Evolutionary conservation across 2,797 vertebrate species (phyloP), one percentile per base, ranked within the genome.

Genomic region (Anguilla anguilla): DNA sequence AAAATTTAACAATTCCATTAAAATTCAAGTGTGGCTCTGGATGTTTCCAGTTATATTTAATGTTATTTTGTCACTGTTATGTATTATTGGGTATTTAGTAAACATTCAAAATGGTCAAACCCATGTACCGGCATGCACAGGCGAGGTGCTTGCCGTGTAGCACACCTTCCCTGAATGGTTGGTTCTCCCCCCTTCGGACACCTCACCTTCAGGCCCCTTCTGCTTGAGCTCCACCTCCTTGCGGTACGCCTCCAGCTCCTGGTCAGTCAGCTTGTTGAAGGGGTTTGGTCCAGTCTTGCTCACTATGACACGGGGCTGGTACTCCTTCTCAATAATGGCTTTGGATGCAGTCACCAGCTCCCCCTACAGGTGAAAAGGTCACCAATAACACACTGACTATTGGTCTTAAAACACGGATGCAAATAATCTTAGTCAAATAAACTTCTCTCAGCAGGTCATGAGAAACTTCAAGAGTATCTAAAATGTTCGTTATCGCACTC

Each of bases 251-350:
- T 99, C 98, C 94, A 99, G 95, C 88, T 99, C 99, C 88, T 95
- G 96, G 92, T 99, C 98, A 0, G 98, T 98, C 90, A 98, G 96
- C 79, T 98, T 97, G 92, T 96, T 99, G 97, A 99, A 99, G 43
- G 99, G 99, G 93, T 99, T 99, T 85, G 99, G 99, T 88, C 98
- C 99, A 0, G 98, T 95, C 90, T 98, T 99, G 95, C 96, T 98
- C 92, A 99, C 95, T 0, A 99, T 96, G 35, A 99, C 98, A n/a
- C 95, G 95, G 7, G 98, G 98, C 91, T 99, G 99, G 92, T 99
- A 99, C 88, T 99, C 99, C 88, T 99, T 99, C 92, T 99, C 99
- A 13, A 99, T 99, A 91, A 99, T 99, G 91, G 99, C 98, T 95
- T 99, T 99, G 51, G 99, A 99, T 0, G 99, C 99, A 0, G 98